Evolutionary conservation across 2,797 vertebrate species (phyloP).

Genomic region (Hydrolagus colliei): DNA sequence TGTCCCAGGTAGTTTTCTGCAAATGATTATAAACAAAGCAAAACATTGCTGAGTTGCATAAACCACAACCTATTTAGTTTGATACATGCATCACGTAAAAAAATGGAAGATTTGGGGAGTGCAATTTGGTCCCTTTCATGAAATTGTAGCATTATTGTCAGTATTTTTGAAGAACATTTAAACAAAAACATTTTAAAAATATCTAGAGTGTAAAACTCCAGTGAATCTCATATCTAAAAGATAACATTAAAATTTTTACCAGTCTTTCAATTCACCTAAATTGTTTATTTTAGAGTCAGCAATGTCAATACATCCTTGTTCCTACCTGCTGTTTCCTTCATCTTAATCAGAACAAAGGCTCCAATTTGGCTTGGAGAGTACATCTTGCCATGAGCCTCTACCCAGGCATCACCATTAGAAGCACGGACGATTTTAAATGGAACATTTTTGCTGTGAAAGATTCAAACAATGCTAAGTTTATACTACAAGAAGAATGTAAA

Average conservation of each 20-base stretch:
- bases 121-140: too few relatives aligned
- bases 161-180: too few relatives aligned
- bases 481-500: neutral
- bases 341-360: slow-evolving; percentile 95
- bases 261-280: too few relatives aligned
- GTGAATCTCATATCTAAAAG: too few relatives aligned
- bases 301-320: slow-evolving; percentile 1
- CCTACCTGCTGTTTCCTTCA: slow-evolving; percentile 95
- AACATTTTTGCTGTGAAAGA: slow-evolving; percentile 78
- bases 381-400: slow-evolving; percentile 90
- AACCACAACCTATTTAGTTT: neutral
- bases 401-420: slow-evolving; percentile 93
- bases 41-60: neutral
- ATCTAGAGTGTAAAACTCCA: too few relatives aligned
- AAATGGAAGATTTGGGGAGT: too few relatives aligned
- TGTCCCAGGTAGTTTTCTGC: slow-evolving; percentile 86
- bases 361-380: slow-evolving; percentile 95
- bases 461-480: neutral
- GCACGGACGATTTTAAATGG: slow-evolving; percentile 91
- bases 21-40: slow-evolving; percentile 35
- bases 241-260: too few relatives aligned
- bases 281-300: too few relatives aligned
- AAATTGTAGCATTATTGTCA: too few relatives aligned
- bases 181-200: too few relatives aligned
- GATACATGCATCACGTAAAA: too few relatives aligned